Evolutionary conservation across 2,113 vertebrate genomes (phyloP), one percentile per base, ranked within the genome.

Genomic region (Symphodus melops): DNA sequence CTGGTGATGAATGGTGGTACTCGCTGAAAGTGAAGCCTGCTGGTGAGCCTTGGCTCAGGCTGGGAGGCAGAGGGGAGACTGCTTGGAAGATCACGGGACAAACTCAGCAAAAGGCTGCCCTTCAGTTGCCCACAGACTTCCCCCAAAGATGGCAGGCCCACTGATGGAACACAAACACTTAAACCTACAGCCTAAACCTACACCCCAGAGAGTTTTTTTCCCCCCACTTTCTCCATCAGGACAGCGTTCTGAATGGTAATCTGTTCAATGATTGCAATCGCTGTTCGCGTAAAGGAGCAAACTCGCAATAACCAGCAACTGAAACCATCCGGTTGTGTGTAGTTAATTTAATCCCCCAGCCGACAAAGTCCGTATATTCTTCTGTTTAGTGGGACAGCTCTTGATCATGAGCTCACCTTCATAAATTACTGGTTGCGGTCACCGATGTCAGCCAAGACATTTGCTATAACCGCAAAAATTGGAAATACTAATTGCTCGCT

Each of bases 1-100:
- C 74, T 89, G 79, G 89, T 94, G 94, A 95, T 95, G 93, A 95
- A 95, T 95, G 91, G 91, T 89, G 92, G 83, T 88, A 92, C 91
- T 94, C 83, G 92, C 89, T 87, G 92, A 93, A 94, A 93, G 91
- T 92, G 92, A 95, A 94, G 92, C 90, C 88, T 91, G 85, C 92
- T 90, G 89, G 92, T 86, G 90, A 90, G 88, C 80, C 82, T 93
- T 93, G 92, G 93, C 85, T 88, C 71, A 64, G 84, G 59, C 68
- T 63, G 20, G 74, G 73, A 88, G 87, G 80, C 83, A 68, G 65
- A n/a, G 75, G 76, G 71, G 79, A 79, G 85, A 79, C 84, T 84
- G 84, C 85, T 87, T 90, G 84, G 90, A 92, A 88, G 89, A 92
- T 91, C 88, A 85, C 25, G 52, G 85, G 90, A 88, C 83, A 89